Conservation (phyloP, 1,140 invertebrate genomes). For the Hyles vespertilio region DNA sequence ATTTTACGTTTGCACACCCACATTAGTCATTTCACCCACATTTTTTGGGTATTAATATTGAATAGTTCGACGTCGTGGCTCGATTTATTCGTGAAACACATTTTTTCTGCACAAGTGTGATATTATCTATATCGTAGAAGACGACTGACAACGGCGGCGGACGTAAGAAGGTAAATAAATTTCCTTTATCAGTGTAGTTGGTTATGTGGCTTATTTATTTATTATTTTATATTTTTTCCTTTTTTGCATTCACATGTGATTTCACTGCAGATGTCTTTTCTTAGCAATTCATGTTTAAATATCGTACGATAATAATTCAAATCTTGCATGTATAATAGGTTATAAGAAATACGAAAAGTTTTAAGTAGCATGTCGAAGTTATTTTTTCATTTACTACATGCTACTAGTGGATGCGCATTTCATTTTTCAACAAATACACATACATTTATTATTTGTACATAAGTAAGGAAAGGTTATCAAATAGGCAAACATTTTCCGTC, state of each 20-base stretch:
- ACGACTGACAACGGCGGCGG: slow-evolving; percentile 19
- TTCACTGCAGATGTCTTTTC: slow-evolving; percentile 69
- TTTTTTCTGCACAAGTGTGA: slow-evolving; percentile 27
- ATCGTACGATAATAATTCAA: background rate
- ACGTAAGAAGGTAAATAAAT: slow-evolving; percentile 39
- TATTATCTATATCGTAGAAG: slow-evolving; percentile 28
- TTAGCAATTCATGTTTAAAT: slow-evolving; percentile 64
- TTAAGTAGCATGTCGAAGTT: slow-evolving; percentile 34
- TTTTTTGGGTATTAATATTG: background rate
- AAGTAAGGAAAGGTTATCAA: slow-evolving; percentile 1
- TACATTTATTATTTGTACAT: slow-evolving; percentile 9
- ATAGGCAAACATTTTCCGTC: background rate
- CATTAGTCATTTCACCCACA: slow-evolving; percentile 7
- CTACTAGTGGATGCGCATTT: slow-evolving; percentile 65
- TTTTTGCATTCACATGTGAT: slow-evolving; percentile 75
- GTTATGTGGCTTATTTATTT: slow-evolving; percentile 69
- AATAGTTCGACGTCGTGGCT: background rate
- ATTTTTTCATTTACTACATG: slow-evolving; percentile 13
- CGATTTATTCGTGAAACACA: slow-evolving; percentile 16
- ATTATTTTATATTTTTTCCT: slow-evolving; percentile 65
- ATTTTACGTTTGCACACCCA: slow-evolving; percentile 6
- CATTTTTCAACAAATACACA: slow-evolving; percentile 41
- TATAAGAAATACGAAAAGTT: slow-evolving; percentile 23
- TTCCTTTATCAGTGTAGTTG: slow-evolving; percentile 53
- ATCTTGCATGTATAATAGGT: slow-evolving; percentile 6